phyloP scores from a whole-genome alignment of 2,888 invertebrate genomes.

The Chydorus sphaericus region DNA sequence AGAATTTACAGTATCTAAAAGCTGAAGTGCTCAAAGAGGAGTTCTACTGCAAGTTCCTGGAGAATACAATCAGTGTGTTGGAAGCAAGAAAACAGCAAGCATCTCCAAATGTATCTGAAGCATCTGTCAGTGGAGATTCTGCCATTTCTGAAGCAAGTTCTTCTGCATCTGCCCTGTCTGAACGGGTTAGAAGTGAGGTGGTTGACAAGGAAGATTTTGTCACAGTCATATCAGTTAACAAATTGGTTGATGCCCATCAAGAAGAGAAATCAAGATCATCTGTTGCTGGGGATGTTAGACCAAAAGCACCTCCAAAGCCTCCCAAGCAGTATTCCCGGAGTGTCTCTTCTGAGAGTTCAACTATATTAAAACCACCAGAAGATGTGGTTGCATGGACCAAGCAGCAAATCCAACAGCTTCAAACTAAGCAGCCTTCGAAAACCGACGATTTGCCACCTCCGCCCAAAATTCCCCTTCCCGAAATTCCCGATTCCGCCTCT shows the following conservation, averaged over 20 bases:
- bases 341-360: not conserved
- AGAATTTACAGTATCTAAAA: constrained; percentile 62
- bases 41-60: constrained; percentile 77
- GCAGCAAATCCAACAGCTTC: constrained; percentile 13
- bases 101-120: not conserved
- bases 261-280: not conserved
- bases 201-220: not conserved
- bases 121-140: not conserved
- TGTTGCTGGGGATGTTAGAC: not conserved
- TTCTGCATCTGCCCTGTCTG: not conserved
- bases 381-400: constrained; percentile 12
- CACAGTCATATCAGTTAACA: not conserved
- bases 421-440: not conserved
- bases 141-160: not conserved
- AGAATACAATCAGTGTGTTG: constrained; percentile 67
- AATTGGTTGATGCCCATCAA: not conserved
- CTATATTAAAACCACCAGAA: not conserved
- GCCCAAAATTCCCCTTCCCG: not conserved
- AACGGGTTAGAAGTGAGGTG: not conserved
- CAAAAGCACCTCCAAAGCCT: constrained; percentile 29
- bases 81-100: constrained; percentile 57
- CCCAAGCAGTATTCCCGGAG: constrained; percentile 27
- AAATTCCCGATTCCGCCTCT: not conserved
- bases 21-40: constrained; percentile 81
- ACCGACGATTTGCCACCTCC: not conserved